Base-by-base conservation (phyloP, 2,113 vertebrate species). In the Manacus vitellinus region DNA sequence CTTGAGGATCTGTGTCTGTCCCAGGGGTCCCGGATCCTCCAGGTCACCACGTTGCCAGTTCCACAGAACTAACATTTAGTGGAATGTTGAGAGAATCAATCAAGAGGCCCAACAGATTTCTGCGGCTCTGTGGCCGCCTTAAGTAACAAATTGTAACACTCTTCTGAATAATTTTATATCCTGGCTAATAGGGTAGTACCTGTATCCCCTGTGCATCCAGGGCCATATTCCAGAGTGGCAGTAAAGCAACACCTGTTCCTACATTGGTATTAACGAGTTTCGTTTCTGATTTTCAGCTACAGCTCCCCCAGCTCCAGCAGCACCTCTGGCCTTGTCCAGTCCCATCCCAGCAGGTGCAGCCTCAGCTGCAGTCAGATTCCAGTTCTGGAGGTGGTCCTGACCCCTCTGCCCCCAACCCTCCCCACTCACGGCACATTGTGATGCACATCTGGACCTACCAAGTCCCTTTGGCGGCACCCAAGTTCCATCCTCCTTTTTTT, bases 351-450 rank as follows among this genome's bases (percentile, higher is more conserved):
- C 63, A 46, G 23, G 23, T 39, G 39, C 65, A 54, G 61, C 37
- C 18, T 39, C 18, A 23, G 37, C 37, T 63, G 58, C 58, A 59
- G n/a, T 59, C n/a, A 8, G 23, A 35, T 59, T 15, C n/a, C 58
- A 59, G n/a, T 59, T 24, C n/a, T 37, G 58, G 58, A 5, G n/a
- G 25, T 52, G 17, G 25, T 63, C 61, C 61, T n/a, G 33, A 5
- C 8, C 10, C n/a, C 24, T n/a, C 47, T 65, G 4, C 16, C 43
- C 17, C 8, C 61, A 13, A 12, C 8, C 18, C 3, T 54, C 25
- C 68, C 67, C 0, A 0, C 22, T 44, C 33, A n/a, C 2, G 27
- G 22, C 22, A 58, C 14, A 8, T 10, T 27, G 21, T 43, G 31
- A 62, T 3, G 2, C 3, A 4, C 22, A 21, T 31, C 37, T 46